Conservation (phyloP, 2,888 invertebrate species). For the Myathropa florea region DNA sequence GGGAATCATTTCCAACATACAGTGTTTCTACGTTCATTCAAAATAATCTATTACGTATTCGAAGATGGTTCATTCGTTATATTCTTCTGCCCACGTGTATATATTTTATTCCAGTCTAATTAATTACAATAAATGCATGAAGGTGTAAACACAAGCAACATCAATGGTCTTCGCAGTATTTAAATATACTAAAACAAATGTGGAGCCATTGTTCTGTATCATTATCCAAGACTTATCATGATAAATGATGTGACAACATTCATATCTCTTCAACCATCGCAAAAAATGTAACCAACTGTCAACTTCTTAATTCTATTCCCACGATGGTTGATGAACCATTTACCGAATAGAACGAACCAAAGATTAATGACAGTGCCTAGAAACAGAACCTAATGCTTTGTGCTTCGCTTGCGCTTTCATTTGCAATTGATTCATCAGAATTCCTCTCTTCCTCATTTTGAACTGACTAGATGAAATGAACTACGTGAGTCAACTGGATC, state of each 20-base stretch:
- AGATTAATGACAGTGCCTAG: background rate
- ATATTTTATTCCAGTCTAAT: no score
- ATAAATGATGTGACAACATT: no score
- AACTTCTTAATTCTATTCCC: background rate
- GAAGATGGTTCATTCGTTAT: no score
- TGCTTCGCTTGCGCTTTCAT: constrained; percentile 21
- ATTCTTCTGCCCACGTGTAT: no score
- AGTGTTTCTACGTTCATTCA: no score
- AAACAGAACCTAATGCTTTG: background rate
- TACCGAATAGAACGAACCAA: background rate
- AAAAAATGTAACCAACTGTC: background rate
- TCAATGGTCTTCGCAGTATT: no score
- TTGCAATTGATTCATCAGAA: constrained; percentile 49
- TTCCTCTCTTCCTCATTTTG: background rate
- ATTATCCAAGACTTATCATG: background rate
- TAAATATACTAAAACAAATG: background rate
- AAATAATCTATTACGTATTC: no score
- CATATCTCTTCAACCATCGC: no score
- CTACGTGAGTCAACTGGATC: constrained; percentile 51
- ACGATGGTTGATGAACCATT: constrained; percentile 7
- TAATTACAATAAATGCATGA: no score
- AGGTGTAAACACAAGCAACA: background rate
- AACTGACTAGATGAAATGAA: constrained; percentile 34
- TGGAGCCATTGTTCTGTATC: background rate
- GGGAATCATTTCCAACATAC: no score